These are phyloP conservation scores for Apocheima hispidaria DNA, from an alignment of 2,888 invertebrate species.

Conservation along the genomic window DNA sequence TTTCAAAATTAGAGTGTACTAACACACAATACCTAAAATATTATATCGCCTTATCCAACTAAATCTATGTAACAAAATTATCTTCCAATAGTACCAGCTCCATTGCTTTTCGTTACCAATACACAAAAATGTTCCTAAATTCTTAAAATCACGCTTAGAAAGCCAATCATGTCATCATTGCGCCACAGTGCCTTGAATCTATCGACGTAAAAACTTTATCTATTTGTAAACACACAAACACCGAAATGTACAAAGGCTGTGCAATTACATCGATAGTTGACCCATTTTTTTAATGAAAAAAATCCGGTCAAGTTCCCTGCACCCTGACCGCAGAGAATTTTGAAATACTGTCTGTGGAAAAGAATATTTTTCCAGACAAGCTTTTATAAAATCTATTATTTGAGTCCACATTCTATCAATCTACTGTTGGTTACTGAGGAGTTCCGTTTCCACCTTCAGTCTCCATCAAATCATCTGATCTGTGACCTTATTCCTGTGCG, in stretches of 20 bases:
- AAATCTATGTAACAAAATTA: no score
- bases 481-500: no score
- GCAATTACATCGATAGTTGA: conserved; percentile 12
- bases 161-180: conserved; percentile 17
- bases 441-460: no score
- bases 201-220: conserved; percentile 11
- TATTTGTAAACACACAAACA: conserved; percentile 18
- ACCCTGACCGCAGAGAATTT: conserved; percentile 11
- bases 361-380: no score
- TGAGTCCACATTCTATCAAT: no score
- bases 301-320: conserved; percentile 36
- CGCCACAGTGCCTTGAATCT: conserved; percentile 24
- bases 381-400: no score
- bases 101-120: neutral
- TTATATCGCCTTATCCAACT: no score
- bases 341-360: neutral
- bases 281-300: conserved; percentile 23
- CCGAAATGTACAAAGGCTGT: conserved; percentile 21
- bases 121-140: neutral
- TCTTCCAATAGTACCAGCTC: neutral
- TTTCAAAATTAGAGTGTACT: no score
- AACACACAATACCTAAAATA: no score
- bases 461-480: no score
- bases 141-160: conserved; percentile 18
- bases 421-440: no score